Conservation (phyloP, 35 echinoderm and acorn worm species). For the Heliocidaris tuberculata region DNA sequence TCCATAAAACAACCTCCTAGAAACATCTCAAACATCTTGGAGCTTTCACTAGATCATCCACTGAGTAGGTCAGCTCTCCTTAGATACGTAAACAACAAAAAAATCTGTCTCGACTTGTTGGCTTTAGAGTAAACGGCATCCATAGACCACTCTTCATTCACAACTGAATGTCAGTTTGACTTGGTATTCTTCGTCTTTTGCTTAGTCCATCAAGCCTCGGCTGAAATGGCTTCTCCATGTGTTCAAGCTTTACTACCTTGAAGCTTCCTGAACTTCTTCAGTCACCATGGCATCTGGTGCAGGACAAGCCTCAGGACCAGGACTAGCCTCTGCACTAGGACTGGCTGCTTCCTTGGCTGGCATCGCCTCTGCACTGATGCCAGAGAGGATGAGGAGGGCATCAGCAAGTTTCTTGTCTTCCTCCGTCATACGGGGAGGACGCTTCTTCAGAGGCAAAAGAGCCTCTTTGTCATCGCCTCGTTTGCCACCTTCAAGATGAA, state of each 20-base stretch:
- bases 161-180: not conserved
- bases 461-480: constrained; percentile 45
- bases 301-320: not conserved
- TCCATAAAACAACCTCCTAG: not conserved
- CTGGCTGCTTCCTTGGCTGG: constrained; percentile 16
- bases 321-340: not conserved
- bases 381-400: constrained; percentile 27
- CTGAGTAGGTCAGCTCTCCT: not conserved
- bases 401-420: constrained; percentile 28
- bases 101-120: not conserved
- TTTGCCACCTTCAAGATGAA: constrained; percentile 28
- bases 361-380: constrained; percentile 7
- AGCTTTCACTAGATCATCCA: not conserved
- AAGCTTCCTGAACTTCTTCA: not conserved
- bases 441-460: constrained; percentile 74
- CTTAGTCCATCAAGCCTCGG: not conserved
- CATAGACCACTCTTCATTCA: not conserved
- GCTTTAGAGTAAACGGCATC: not conserved
- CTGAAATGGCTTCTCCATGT: not conserved
- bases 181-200: not conserved
- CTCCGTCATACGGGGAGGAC: constrained; percentile 38
- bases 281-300: constrained; percentile 1
- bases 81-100: not conserved
- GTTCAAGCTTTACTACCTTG: constrained; percentile 14
- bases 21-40: not conserved